Evolutionary conservation across 1,140 invertebrate genomes (phyloP), one percentile per base, ranked within the genome.

Genomic region (Drosophila malerkotliana): DNA sequence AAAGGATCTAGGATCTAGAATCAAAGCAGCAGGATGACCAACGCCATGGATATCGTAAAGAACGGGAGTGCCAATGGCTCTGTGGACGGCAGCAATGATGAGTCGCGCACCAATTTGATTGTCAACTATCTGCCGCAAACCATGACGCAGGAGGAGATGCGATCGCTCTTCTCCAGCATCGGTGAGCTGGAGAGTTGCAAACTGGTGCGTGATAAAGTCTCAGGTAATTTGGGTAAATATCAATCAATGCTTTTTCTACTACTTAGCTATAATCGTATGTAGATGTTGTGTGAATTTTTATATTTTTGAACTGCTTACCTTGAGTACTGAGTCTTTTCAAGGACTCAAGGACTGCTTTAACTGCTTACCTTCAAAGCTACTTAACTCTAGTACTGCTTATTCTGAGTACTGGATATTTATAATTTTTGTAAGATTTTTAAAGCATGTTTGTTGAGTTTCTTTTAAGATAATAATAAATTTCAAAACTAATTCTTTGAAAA

Each of bases 51-150:
- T 24, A 91, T 90, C 15, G 89, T 91, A 8, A 90, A 93, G 92
- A 94, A 94, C 92, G 93, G 93, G 88, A 93, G 93, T 92, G 93
- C 93, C 90, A 92, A 93, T 60, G 93, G 93, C 69, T 93, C 93
- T 63, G 92, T 93, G 60, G 93, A 94, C 77, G 93, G 93, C 87
- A 93, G 80, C 74, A 90, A 89, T 71, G 91, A 91, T 79, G 90
- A 94, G 89, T 94, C 93, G 53, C 94, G 94, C 91, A 96, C 95
- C 69, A 98, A 98, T 93, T 94, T 98, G 76, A 98, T 98, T 82
- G 96, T 98, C 69, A 98, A 98, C 92, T 98, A 98, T 93, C 93
- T 98, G 80, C 97, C 97, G 64, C 97, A 98, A 93, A 97, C 95
- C 51, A 98, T 98, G 97, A 97, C 96, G 37, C 97, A 98, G 92